Conservation (phyloP, 2,797 vertebrate species). For the Buceros bicornis region DNA sequence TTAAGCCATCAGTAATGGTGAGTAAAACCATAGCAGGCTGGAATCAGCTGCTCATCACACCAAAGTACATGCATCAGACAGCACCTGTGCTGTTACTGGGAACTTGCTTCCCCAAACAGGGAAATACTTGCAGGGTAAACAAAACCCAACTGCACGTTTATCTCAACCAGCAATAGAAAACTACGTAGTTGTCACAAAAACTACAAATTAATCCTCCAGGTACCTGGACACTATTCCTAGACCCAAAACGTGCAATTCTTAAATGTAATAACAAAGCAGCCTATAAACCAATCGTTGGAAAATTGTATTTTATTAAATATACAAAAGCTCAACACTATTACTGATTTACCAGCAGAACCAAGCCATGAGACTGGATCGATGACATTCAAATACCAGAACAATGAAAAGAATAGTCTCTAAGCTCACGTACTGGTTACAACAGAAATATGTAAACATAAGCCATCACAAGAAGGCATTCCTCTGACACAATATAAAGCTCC, state of each 20-base stretch:
- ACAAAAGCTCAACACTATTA: constrained; percentile 13
- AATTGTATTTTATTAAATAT: constrained; percentile 42
- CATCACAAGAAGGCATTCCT: not conserved
- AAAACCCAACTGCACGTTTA: not conserved
- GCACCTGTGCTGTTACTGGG: not conserved
- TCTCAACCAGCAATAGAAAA: not conserved
- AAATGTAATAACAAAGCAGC: not conserved
- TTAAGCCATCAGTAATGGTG: not conserved
- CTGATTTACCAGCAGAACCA: not conserved
- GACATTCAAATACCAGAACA: not conserved
- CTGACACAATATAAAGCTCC: not conserved
- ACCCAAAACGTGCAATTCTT: not conserved
- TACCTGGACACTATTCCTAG: not conserved
- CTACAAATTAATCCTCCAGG: not conserved
- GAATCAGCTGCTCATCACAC: not conserved
- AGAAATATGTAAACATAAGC: not conserved
- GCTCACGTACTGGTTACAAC: not conserved
- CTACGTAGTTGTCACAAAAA: not conserved
- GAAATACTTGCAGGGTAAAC: not conserved
- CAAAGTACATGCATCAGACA: fast-evolving
- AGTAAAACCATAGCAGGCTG: not conserved
- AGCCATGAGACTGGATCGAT: not conserved
- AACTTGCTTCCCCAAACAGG: not conserved
- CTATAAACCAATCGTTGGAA: not conserved
- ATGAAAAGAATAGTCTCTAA: not conserved